Conservation (phyloP, 2,113 vertebrate genomes). For the Hiodon tergisus region DNA sequence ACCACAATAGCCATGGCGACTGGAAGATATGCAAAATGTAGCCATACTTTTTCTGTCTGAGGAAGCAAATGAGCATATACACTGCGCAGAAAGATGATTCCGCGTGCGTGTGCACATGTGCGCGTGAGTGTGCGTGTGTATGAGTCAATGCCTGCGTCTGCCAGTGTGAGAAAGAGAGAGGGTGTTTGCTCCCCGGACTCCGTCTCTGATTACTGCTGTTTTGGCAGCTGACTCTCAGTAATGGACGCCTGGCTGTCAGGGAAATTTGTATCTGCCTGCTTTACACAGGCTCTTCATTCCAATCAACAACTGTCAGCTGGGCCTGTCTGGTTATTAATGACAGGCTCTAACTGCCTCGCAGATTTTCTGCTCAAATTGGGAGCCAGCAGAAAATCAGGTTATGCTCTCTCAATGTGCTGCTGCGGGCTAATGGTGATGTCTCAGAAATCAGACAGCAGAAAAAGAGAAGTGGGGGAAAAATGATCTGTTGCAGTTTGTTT, state of each 20-base stretch:
- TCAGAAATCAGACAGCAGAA: background rate
- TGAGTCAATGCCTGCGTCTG: background rate
- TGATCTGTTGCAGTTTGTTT: background rate
- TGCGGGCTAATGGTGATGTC: slow-evolving; percentile 16
- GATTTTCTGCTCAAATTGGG: slow-evolving; percentile 37
- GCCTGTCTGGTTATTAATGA: slow-evolving; percentile 54
- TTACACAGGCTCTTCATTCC: slow-evolving; percentile 42
- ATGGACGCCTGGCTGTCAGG: slow-evolving; percentile 41
- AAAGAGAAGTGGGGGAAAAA: background rate
- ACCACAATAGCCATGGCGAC: background rate
- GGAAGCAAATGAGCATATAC: background rate
- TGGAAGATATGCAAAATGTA: background rate
- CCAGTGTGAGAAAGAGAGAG: background rate
- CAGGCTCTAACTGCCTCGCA: slow-evolving; percentile 43
- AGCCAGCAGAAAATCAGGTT: slow-evolving; percentile 31
- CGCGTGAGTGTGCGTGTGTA: background rate
- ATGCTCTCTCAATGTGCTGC: slow-evolving; percentile 24
- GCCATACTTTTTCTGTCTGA: background rate
- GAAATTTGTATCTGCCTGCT: slow-evolving; percentile 50
- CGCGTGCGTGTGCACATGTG: background rate
- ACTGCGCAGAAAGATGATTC: background rate
- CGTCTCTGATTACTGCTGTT: slow-evolving; percentile 34
- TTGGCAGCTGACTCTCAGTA: slow-evolving; percentile 43
- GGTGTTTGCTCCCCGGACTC: background rate
- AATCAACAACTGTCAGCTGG: slow-evolving; percentile 43